These are phyloP conservation scores for Tetropium fuscum DNA, from an alignment of 2,888 invertebrate genomes.

Conservation along the genomic window DNA sequence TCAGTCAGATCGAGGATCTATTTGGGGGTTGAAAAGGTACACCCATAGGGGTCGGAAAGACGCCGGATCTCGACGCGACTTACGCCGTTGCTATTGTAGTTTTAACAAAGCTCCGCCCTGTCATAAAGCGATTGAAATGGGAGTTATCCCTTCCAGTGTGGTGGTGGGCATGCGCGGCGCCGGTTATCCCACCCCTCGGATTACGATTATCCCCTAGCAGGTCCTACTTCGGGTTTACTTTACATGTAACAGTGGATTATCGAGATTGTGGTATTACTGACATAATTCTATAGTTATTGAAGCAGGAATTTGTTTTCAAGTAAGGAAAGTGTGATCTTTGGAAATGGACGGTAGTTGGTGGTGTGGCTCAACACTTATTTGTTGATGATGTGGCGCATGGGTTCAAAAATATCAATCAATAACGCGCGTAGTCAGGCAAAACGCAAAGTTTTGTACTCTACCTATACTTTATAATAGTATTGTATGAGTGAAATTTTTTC, in stretches of 20 bases:
- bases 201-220: slow-evolving; percentile 26
- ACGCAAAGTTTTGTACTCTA: too few relatives aligned
- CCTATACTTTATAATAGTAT: too few relatives aligned
- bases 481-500: too few relatives aligned
- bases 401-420: too few relatives aligned
- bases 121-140: slow-evolving; percentile 19
- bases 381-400: too few relatives aligned
- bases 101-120: slow-evolving; percentile 33
- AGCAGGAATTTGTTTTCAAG: background rate
- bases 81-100: slow-evolving; percentile 33
- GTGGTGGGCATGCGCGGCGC: slow-evolving; percentile 6
- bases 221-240: slow-evolving; percentile 31
- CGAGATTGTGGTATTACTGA: slow-evolving; percentile 38
- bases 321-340: slow-evolving; percentile 3
- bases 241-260: slow-evolving; percentile 37
- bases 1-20: slow-evolving; percentile 57
- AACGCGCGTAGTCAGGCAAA: too few relatives aligned
- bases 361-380: too few relatives aligned
- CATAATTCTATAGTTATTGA: slow-evolving; percentile 33
- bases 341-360: too few relatives aligned
- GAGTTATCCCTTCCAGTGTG: slow-evolving; percentile 18
- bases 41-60: slow-evolving; percentile 53
- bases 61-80: slow-evolving; percentile 33
- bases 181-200: slow-evolving; percentile 5
- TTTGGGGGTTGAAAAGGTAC: slow-evolving; percentile 55